phyloP scores from a whole-genome alignment of 2,113 vertebrate species.

The Grantiella picta region DNA sequence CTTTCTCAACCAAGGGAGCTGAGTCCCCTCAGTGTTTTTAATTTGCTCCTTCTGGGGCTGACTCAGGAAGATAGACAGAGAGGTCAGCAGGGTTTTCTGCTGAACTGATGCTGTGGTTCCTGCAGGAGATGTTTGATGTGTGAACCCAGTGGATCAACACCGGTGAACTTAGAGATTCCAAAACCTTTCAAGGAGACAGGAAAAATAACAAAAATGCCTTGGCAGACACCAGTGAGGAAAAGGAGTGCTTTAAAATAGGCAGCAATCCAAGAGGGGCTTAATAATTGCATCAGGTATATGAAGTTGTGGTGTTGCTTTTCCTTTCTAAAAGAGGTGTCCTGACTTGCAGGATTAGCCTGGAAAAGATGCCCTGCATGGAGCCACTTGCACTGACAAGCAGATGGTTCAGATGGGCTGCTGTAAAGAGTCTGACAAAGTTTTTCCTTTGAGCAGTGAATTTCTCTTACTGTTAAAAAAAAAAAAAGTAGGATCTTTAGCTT shows the following conservation, averaged over 20 bases:
- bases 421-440: not conserved
- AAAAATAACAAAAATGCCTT: not conserved
- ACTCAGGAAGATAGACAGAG: not conserved
- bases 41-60: not conserved
- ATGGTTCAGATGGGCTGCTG: not conserved
- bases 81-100: not conserved
- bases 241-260: not conserved
- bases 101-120: not conserved
- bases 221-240: not conserved
- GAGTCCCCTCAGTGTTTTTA: not conserved
- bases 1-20: not conserved
- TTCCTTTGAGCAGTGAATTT: not conserved
- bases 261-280: not conserved
- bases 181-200: not conserved
- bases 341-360: not conserved
- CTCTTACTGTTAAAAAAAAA: not conserved
- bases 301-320: not conserved
- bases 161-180: not conserved
- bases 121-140: not conserved
- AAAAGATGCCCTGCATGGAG: not conserved
- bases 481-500: not conserved
- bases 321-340: not conserved
- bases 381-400: too few species aligned
- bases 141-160: not conserved
- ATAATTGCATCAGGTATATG: not conserved